Base-by-base conservation (phyloP, 2,888 invertebrate species). In the Sisyra terminalis region DNA sequence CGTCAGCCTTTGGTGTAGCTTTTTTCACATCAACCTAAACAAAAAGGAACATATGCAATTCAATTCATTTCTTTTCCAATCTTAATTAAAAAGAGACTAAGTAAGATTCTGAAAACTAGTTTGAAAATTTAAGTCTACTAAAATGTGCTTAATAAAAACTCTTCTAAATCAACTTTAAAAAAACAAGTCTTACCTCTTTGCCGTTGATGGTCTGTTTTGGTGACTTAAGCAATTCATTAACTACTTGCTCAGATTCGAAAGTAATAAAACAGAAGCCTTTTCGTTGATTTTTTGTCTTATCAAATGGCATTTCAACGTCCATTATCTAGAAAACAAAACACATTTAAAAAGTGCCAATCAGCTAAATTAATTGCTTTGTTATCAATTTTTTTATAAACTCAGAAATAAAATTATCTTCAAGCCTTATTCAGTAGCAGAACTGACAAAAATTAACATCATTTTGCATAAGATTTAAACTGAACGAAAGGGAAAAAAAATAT, bases 201-300 rank as follows among this genome's bases (percentile, higher is more conserved):
- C 87, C 90, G 51, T 83, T 86, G 52, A 93, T 90, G 42, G 80
- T 85, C 63, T 92, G 92, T 65, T 92, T 93, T 10, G 90, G 86
- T 42, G 85, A 86, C 63, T 89, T 92, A 47, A 90, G 68, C 42
- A 92, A 70, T 61, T 90, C 89, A 56, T 88, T 88, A 24, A 92
- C 92, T 43, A 90, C 85, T 63, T 88, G 86, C 64, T 93, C 93
- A 24, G 87, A 87, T 60, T 96, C 94, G 57, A 94, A 96, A 50
- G 94, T 94, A 60, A 96, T 90, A 64, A 96, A 96, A 61, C 93
- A 94, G 73, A 96, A 96, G 47, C 87, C 90, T 70, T 94, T 87
- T 55, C 94, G 78, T 64, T 92, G 90, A 62, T 90, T 92, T 75
- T 93, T 94, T 61, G 85, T 82, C 66, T 93, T 94, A 63, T 96